Evolutionary conservation across 2,888 invertebrate species (phyloP).

Genomic region (Shargacucullia verbasci): DNA sequence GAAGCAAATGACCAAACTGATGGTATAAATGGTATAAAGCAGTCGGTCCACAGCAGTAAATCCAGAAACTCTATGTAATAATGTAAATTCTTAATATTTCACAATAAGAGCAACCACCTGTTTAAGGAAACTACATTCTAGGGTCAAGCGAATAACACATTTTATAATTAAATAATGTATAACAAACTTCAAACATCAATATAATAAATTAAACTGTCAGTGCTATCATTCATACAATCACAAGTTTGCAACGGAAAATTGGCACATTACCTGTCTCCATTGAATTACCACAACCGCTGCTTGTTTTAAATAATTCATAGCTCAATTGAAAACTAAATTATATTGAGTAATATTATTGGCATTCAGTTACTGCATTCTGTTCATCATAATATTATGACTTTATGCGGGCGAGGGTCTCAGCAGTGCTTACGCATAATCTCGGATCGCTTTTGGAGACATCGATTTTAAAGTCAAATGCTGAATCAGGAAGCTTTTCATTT

Average conservation of each 20-base stretch:
- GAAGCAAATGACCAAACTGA: no score
- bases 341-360: conserved; percentile 34
- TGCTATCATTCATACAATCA: conserved; percentile 31
- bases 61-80: no score
- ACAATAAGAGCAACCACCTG: no score
- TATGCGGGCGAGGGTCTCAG: conserved; percentile 19
- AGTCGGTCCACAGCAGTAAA: no score
- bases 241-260: conserved; percentile 28
- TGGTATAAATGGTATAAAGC: no score
- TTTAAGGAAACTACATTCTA: no score
- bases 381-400: conserved; percentile 35
- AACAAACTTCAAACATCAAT: conserved; percentile 2
- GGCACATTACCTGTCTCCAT: conserved; percentile 31
- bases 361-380: conserved; percentile 23
- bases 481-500: conserved; percentile 9
- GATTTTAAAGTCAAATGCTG: conserved; percentile 17
- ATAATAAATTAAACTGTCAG: conserved; percentile 16
- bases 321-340: conserved; percentile 42
- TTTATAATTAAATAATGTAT: background rate
- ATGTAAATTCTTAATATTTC: no score
- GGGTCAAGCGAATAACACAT: background rate
- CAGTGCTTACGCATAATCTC: conserved; percentile 33
- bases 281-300: conserved; percentile 25
- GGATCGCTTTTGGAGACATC: conserved; percentile 1
- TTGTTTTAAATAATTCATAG: conserved; percentile 50